phyloP scores from a whole-genome alignment of 2,888 invertebrate genomes.

The Lepas anatifera region DNA sequence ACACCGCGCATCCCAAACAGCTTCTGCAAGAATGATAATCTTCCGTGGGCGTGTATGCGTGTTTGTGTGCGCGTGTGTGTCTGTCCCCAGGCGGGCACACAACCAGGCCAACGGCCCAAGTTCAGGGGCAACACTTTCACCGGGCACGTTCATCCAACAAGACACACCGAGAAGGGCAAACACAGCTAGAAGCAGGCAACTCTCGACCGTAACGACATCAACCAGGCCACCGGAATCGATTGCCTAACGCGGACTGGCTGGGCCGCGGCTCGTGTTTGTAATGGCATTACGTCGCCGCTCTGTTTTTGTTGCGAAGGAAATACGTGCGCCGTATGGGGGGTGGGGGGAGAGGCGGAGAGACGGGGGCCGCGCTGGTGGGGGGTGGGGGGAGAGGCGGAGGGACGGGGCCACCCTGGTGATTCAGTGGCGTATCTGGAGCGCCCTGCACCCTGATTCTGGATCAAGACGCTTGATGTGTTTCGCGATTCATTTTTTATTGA shows the following conservation, averaged over 20 bases:
- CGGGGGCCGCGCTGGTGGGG: background rate
- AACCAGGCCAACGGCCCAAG: slow-evolving; percentile 9
- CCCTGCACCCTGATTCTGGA: too few species aligned
- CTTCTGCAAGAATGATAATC: too few species aligned
- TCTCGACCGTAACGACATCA: background rate
- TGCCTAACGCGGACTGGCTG: background rate
- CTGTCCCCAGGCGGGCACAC: background rate
- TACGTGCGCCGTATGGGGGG: background rate
- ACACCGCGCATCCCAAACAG: too few species aligned
- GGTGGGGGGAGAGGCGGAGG: too few species aligned
- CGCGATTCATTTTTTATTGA: too few species aligned
- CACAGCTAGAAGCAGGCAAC: background rate
- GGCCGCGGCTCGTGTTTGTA: background rate
- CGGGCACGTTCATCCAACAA: background rate
- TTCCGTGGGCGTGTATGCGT: too few species aligned
- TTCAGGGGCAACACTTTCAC: slow-evolving; percentile 9
- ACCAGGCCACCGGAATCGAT: background rate
- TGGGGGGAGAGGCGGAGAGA: background rate
- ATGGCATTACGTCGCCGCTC: background rate
- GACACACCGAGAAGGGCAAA: background rate
- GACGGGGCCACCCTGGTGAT: too few species aligned
- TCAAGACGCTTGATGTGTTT: too few species aligned
- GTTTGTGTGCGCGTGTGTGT: too few species aligned
- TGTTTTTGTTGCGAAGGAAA: slow-evolving; percentile 1
- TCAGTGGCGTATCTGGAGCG: too few species aligned